Evolutionary conservation across 2,113 vertebrate genomes (phyloP).

Genomic region (Stegostoma tigrinum): DNA sequence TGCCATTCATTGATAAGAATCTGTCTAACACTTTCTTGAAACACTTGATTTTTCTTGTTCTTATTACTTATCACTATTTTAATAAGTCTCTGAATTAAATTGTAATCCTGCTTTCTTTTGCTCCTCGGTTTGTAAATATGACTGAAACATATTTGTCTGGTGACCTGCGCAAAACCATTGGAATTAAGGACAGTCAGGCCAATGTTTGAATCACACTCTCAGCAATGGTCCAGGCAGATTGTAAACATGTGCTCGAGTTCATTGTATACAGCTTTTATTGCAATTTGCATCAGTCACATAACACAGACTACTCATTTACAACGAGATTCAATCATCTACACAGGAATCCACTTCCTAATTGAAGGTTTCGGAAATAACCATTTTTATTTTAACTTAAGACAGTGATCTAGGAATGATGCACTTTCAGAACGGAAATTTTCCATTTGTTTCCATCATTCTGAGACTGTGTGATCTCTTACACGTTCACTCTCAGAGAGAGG

Average conservation of each 20-base stretch:
- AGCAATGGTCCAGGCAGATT: background rate
- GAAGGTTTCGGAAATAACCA: background rate
- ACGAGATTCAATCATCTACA: background rate
- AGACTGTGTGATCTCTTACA: background rate
- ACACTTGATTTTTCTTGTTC: background rate
- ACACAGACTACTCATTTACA: background rate
- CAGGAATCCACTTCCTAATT: background rate
- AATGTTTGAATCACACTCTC: background rate
- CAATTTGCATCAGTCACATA: background rate
- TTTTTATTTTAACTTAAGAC: background rate
- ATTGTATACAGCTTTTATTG: background rate
- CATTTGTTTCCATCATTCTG: background rate
- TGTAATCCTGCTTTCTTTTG: background rate
- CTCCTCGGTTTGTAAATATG: background rate
- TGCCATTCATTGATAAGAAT: background rate
- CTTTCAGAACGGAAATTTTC: background rate
- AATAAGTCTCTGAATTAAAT: background rate
- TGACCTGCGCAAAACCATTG: background rate
- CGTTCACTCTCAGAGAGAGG: background rate
- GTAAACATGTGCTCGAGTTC: constrained; percentile 18
- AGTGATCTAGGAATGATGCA: background rate
- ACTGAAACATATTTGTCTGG: background rate
- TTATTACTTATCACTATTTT: background rate
- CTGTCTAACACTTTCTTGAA: background rate
- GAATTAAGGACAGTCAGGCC: background rate